Conservation (phyloP, 2,888 invertebrate species). For the Andrena fulva region DNA sequence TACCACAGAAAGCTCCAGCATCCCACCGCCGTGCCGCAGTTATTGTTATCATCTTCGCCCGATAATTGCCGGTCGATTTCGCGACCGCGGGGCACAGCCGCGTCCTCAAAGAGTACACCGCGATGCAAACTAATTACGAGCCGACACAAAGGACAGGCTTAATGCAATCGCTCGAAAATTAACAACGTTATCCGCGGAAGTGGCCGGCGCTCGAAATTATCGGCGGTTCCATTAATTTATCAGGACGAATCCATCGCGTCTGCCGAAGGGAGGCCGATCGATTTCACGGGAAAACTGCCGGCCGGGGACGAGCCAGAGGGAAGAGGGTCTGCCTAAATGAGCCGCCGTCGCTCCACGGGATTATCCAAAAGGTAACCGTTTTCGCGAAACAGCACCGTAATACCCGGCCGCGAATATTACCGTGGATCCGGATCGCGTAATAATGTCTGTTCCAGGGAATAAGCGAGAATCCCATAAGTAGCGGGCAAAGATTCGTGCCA, state of each 20-base stretch:
- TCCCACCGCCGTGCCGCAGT: constrained; percentile 2
- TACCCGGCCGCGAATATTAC: constrained; percentile 47
- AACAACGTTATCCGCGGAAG: constrained; percentile 52
- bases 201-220: constrained; percentile 55
- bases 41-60: constrained; percentile 22
- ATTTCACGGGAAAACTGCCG: constrained; percentile 33
- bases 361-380: constrained; percentile 56
- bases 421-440: constrained; percentile 50
- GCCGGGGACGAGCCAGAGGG: neutral
- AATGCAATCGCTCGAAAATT: constrained; percentile 60
- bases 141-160: constrained; percentile 55
- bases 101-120: constrained; percentile 45
- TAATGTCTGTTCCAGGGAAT: constrained; percentile 60
- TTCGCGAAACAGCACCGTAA: constrained; percentile 37
- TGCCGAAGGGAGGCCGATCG: constrained; percentile 35
- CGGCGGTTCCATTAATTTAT: constrained; percentile 64
- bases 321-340: constrained; percentile 19
- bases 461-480: constrained; percentile 53
- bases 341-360: constrained; percentile 30
- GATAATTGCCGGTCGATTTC: constrained; percentile 53
- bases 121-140: constrained; percentile 59
- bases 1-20: neutral
- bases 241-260: constrained; percentile 46
- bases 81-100: neutral
- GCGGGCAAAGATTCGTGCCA: constrained; percentile 52